Base-by-base conservation (phyloP, 2,888 invertebrate genomes). In the Tigriopus californicus region DNA sequence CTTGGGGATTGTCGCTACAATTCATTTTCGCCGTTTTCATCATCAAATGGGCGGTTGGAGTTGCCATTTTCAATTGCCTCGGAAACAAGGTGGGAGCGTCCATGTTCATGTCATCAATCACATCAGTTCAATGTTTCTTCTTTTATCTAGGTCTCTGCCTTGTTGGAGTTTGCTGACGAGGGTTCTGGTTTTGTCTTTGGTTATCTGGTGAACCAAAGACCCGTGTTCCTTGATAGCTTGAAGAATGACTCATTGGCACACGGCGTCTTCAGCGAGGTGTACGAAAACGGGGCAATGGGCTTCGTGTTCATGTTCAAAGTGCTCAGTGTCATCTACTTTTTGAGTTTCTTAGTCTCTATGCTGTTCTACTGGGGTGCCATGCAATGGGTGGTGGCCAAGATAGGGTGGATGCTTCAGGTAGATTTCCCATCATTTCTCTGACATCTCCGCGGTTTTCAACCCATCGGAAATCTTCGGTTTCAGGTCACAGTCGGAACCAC, bases 311-410 rank as follows among this genome's bases (percentile, higher is more conserved):
- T 62, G 58, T 70, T 72, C 33, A 71, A 85, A 85, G 80, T 81
- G 0, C 74, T 95, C 46, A 84, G 92, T 0, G 87, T 91, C 15
- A 85, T 97, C 58, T 88, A 87, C 73, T 95, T 94, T 79, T 84
- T 97, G 71, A 86, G 90, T 67, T 88, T 92, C 73, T 74, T 85
- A 64, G 85, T 92, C 25, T 85, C 89, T 66, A 79, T 95, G 1
- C 72, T 95, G 41, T 92, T 90, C 74, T 89, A 85, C 72, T 76
- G 82, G 71, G 92, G 92, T 0, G 77, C 81, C 0, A 83, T 97
- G 79, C 92, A 94, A 72, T 82, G 80, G 76, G 72, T 90, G 61
- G 83, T 92, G 41, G 67, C 80, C 24, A 84, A 83, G 68, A 70
- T 94, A 25, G 94, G 94, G 0, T 80, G 81, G 74, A 68, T 85